These are phyloP conservation scores for Drosophila testacea DNA, from an alignment of 2,888 invertebrate species.

Conservation along the genomic window DNA sequence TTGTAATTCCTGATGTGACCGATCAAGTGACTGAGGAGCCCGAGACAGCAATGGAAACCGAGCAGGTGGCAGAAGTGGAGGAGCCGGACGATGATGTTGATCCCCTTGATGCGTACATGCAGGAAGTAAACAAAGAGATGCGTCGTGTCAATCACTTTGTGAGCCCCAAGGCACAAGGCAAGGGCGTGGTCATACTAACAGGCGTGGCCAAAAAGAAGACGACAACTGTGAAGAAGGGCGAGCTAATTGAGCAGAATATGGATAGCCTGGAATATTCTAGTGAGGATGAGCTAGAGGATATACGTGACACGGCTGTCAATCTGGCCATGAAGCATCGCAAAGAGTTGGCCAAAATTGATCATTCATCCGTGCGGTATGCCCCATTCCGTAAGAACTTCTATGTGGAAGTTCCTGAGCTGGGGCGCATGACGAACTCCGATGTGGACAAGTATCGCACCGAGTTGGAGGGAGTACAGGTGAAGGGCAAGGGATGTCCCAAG, in stretches of 20 bases:
- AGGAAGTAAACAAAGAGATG: constrained; percentile 89
- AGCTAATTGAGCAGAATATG: constrained; percentile 99
- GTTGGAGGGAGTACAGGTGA: constrained; percentile 97
- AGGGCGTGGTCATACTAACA: constrained; percentile 91
- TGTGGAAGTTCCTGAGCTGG: constrained; percentile 98
- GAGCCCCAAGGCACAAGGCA: constrained; percentile 85
- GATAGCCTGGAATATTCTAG: constrained; percentile 99
- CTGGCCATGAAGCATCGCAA: constrained; percentile 96
- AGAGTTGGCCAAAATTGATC: constrained; percentile 97
- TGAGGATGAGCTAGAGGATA: constrained; percentile 97
- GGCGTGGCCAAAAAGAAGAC: constrained; percentile 93
- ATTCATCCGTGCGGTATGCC: constrained; percentile 93
- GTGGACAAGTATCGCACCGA: constrained; percentile 94
- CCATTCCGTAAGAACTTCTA: constrained; percentile 98
- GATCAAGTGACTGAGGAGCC: background rate
- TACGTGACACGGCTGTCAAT: constrained; percentile 95
- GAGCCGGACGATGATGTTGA: constrained; percentile 94
- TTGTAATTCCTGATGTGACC: background rate
- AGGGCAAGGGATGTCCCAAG: constrained; percentile 98
- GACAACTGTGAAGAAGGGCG: constrained; percentile 93
- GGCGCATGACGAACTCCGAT: constrained; percentile 94
- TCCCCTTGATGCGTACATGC: constrained; percentile 99
- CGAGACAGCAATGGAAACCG: too few species aligned
- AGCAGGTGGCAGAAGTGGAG: background rate
- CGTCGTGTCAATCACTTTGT: constrained; percentile 84